These are phyloP conservation scores for Otolemur garnettii DNA, from an alignment of 2,113 vertebrate genomes.

Conservation along the genomic window DNA sequence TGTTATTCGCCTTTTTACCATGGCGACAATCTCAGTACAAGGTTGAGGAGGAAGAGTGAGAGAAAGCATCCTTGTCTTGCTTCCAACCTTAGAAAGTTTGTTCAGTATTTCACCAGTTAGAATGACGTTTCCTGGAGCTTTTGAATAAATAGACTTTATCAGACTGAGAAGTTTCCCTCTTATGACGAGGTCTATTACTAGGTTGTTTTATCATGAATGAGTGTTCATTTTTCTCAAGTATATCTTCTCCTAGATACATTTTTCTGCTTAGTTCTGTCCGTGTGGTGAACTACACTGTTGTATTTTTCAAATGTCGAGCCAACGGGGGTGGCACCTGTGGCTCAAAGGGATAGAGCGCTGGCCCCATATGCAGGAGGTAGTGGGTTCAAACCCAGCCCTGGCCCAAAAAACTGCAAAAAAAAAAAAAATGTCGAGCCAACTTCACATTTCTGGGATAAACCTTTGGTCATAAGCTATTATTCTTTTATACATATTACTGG, in stretches of 20 bases:
- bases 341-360: no score
- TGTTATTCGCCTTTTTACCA: neutral
- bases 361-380: no score
- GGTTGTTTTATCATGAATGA: neutral
- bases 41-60: neutral
- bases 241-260: slow-evolving; percentile 1
- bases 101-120: neutral
- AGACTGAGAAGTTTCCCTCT: slow-evolving; percentile 16
- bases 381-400: no score
- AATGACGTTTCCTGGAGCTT: neutral
- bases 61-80: neutral
- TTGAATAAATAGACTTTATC: slow-evolving; percentile 9
- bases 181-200: neutral
- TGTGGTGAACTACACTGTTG: neutral
- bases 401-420: no score
- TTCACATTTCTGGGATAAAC: neutral
- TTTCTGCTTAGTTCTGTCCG: neutral
- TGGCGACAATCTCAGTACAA: neutral
- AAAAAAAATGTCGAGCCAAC: neutral
- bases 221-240: neutral
- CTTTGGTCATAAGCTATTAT: neutral
- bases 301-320: slow-evolving; percentile 34
- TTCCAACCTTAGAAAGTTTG: neutral
- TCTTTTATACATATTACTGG: neutral
- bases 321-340: neutral